Base-by-base conservation (phyloP, 1,140 invertebrate genomes). In the Hycleus phaleratus region DNA sequence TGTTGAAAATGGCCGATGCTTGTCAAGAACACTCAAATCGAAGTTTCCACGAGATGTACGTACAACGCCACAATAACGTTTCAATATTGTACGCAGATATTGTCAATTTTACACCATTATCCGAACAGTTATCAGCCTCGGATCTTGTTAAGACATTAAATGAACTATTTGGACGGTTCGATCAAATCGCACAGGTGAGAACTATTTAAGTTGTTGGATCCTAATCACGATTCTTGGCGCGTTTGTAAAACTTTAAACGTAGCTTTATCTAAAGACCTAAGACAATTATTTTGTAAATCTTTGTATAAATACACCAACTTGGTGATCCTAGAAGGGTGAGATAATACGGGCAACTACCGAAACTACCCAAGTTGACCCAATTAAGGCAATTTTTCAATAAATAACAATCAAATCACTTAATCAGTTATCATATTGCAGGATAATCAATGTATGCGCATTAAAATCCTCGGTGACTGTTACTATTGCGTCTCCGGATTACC, bases 31-130 rank as follows among this genome's bases (percentile, higher is more conserved):
- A 79, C 49, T 77, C 78, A n/a, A 80, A 79, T 26, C 85, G 87
- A 52, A 88, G 82, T 1, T 98, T 97, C 72, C 94, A 97, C 69
- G 94, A 97, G 71, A 90, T 98, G 82, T 96, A 97, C 75, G 94
- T 98, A 7, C 92, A 97, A 69, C 79, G 93, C n/a, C 93, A 98
- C 73, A 95, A 97, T 69, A 95, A 95, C 72, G 95, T 98, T 63
- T 97, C 94, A 69, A 97, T 98, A 64, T 77, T 98, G 7, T 98
- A 97, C 76, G 96, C 96, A 0, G 96, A 98, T 70, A 98, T 98
- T 60, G 95, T 97, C 40, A 97, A 97, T 74, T 98, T 98, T 71
- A 98, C 96, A 0, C 91, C 91, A 1, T 77, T 98, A 3, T 95
- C 93, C 0, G 93, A 95, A 59, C 84, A 91, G 66, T 82, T 97